Conservation (phyloP, 37 sponge, comb jelly and placozoan species). For the Petrosia ficiformis region DNA sequence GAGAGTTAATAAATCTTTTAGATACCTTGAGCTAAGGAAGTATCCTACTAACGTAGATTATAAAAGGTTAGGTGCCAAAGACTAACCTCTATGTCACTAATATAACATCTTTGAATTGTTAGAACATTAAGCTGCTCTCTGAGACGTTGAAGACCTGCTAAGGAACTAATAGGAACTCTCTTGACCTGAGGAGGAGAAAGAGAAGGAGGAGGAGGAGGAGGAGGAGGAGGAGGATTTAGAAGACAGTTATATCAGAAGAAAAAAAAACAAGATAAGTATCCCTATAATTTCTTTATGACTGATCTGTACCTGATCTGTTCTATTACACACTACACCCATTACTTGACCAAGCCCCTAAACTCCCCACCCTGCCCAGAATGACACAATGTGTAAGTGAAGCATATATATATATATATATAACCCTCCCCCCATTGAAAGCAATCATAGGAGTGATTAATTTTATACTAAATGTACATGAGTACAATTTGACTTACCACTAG, state of each 20-base stretch:
- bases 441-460: no score
- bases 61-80: background rate
- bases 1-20: no score
- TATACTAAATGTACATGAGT: background rate
- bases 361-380: no score
- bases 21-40: no score
- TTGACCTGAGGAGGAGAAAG: constrained; percentile 34
- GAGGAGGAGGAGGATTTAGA: background rate
- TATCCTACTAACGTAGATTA: no score
- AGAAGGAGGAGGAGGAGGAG: background rate
- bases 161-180: constrained; percentile 47
- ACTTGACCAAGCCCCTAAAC: no score
- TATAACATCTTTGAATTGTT: constrained; percentile 46
- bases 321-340: no score
- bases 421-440: no score
- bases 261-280: background rate
- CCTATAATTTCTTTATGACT: background rate
- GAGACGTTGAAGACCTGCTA: constrained; percentile 54
- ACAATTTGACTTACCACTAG: constrained; percentile 36
- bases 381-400: no score
- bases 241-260: no score
- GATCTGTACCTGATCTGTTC: background rate
- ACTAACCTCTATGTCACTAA: constrained; percentile 37
- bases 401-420: no score
- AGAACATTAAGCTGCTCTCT: constrained; percentile 52